Evolutionary conservation across 2,797 vertebrate species (phyloP).

Genomic region (Stomatorhinus walkeri): DNA sequence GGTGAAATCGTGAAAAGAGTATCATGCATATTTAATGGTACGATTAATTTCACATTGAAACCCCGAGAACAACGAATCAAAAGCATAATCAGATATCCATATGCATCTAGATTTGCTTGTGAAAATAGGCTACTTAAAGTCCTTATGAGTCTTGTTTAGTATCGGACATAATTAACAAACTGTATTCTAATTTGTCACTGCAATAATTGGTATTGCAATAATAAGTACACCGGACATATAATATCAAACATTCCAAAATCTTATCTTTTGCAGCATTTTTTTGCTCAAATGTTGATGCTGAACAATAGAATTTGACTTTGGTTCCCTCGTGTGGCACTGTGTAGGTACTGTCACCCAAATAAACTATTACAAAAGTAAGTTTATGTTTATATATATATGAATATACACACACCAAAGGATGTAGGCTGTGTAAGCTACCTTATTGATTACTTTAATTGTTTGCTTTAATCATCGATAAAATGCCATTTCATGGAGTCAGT

Average conservation of each 20-base stretch:
- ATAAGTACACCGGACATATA: background rate
- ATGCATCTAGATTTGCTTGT: background rate
- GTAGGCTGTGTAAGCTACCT: background rate
- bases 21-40: background rate
- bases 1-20: background rate
- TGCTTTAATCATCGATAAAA: background rate
- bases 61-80: background rate
- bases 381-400: background rate
- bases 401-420: background rate
- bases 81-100: background rate
- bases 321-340: constrained; percentile 15
- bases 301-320: background rate
- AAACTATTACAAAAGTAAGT: background rate
- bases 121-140: background rate
- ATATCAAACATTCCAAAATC: background rate
- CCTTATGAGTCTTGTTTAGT: background rate
- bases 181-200: background rate
- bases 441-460: background rate
- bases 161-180: background rate
- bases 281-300: background rate
- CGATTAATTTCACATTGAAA: background rate
- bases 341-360: background rate
- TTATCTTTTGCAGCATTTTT: background rate
- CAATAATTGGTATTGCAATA: background rate
- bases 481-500: background rate